Evolutionary conservation across 2,113 vertebrate genomes (phyloP), one percentile per base, ranked within the genome.

Genomic region (Ranitomeya imitator): DNA sequence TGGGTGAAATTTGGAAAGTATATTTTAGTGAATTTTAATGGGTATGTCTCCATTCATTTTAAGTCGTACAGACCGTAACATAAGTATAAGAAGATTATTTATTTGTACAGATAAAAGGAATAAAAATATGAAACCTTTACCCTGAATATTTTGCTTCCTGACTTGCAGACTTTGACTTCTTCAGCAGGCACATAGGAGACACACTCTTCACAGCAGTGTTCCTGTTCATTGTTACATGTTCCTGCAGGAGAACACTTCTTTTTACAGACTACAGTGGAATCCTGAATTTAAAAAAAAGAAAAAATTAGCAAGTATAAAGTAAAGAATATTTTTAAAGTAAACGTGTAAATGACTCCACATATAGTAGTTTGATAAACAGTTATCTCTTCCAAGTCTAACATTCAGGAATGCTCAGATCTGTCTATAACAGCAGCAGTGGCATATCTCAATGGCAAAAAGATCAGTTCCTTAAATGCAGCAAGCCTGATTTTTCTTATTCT

Each of bases 261-360:
- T 91, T 92, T 96, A 93, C 98, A 99, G 60, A 98, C 91, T 82
- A 99, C 96, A 0, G 98, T 99, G 52, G 98, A 99, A 92, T 99
- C 95, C 98, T 99, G 91, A 26, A 87, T 79, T 80, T n/a, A n/a
- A 14, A 92, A 57, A 79, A 52, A 79, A 14, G 21, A 21, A 91
- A 63, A 63, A 80, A 69, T 8, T 21, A 3, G 4, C 4, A 67
- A 23, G 2, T 2, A 23, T 9, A 11, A 2, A 57, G 12, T 57
- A 57, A 57, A 57, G 55, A 57, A 57, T 45, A 3, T 45, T 45
- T 2, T 45, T 45, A 45, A 45, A 45, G 37, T 45, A 45, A 45
- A 45, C 37, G 3, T 45, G 37, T 45, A 45, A 45, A 45, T 3
- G 37, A 45, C 37, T 31, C 37, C 37, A 45, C 37, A 45, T 5